A percentile compares a stretch with the other conserved stretches of the same genome.
Conservation (phyloP, 53 echinoderm and acorn worm genomes). For the Antedon mediterranea region DNA sequence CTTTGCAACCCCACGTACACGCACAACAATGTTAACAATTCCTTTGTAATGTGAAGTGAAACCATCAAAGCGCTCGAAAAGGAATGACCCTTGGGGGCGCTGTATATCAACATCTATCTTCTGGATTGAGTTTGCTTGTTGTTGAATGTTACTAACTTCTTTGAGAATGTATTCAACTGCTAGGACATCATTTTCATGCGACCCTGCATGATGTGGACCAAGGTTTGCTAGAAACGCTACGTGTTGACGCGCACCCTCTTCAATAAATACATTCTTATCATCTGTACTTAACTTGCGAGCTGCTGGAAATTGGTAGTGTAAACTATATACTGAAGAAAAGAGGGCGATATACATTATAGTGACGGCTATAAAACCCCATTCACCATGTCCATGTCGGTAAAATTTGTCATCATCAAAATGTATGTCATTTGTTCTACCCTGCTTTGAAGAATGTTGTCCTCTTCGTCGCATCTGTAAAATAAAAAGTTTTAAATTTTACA, state of each 20-base stretch:
- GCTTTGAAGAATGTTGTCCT: neutral
- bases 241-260: slow-evolving; percentile 33
- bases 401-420: neutral
- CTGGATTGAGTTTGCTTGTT: slow-evolving; percentile 12
- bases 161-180: slow-evolving; percentile 21
- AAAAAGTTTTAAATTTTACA: too few relatives aligned
- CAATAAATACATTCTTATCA: slow-evolving; percentile 18
- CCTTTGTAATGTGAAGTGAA: slow-evolving; percentile 32
- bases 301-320: neutral
- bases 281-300: neutral
- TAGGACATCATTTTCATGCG: slow-evolving; percentile 25
- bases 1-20: slow-evolving; percentile 17
- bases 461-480: neutral
- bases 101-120: slow-evolving; percentile 32
- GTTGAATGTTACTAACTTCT: slow-evolving; percentile 9
- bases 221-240: slow-evolving; percentile 19
- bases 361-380: neutral
- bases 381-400: neutral
- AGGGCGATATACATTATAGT: neutral
- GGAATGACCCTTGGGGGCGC: slow-evolving; percentile 28
- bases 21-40: slow-evolving; percentile 25
- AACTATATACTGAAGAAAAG: neutral
- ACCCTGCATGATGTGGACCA: slow-evolving; percentile 32
- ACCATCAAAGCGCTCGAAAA: slow-evolving; percentile 25
- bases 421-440: neutral